phyloP scores from a whole-genome alignment of 1,140 invertebrate genomes.

The Parapsyche elsis region DNA sequence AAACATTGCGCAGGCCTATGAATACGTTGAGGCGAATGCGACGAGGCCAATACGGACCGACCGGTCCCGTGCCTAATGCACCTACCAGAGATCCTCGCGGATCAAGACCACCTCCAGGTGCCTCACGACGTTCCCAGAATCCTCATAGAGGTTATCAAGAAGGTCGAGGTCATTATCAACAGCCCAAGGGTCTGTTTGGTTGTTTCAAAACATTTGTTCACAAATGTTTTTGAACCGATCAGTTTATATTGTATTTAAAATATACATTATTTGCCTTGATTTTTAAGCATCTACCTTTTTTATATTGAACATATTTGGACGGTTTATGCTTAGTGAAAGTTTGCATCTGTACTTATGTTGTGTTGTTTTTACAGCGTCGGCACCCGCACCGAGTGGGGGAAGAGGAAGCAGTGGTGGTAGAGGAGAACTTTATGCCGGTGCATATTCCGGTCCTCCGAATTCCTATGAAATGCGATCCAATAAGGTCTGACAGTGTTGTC shows the following conservation, averaged over 20 bases:
- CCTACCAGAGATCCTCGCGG: slow-evolving; percentile 5
- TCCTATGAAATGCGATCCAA: slow-evolving; percentile 51
- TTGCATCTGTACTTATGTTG: background rate
- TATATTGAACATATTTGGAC: background rate
- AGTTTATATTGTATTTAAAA: background rate
- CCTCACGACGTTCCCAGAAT: slow-evolving; percentile 31
- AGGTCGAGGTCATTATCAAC: slow-evolving; percentile 53
- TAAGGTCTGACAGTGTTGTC: slow-evolving; percentile 55
- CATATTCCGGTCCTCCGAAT: slow-evolving; percentile 58
- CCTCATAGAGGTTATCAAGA: slow-evolving; percentile 48
- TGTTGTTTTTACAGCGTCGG: slow-evolving; percentile 57
- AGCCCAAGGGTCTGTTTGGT: slow-evolving; percentile 49
- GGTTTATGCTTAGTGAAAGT: background rate
- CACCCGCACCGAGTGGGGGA: slow-evolving; percentile 59
- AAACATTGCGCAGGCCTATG: slow-evolving; percentile 89
- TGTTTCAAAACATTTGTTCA: slow-evolving; percentile 15
- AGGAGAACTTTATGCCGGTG: slow-evolving; percentile 64
- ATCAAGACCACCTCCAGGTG: slow-evolving; percentile 6
- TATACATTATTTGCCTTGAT: too few relatives aligned
- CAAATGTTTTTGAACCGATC: background rate
- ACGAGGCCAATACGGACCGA: slow-evolving; percentile 39
- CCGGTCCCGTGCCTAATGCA: slow-evolving; percentile 13
- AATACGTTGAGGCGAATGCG: slow-evolving; percentile 86
- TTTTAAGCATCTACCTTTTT: background rate
- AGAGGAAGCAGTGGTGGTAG: slow-evolving; percentile 60